Evolutionary conservation across 2,797 vertebrate genomes (phyloP).

Genomic region (Sebastes hubbsi): DNA sequence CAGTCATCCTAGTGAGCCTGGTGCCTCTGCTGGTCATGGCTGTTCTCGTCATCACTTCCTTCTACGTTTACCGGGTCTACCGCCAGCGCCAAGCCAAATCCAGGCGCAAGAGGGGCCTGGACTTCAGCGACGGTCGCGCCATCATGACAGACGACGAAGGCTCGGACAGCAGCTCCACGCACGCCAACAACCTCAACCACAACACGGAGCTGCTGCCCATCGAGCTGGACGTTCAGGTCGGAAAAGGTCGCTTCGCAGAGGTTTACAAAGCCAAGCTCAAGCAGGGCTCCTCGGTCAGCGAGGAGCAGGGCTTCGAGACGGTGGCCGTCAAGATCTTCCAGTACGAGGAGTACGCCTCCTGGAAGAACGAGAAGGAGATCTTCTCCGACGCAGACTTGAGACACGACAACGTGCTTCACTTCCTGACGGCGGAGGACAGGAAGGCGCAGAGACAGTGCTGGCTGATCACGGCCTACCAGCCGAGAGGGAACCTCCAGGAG

Average conservation of each 20-base stretch:
- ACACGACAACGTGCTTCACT: slow-evolving; percentile 94
- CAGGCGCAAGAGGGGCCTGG: slow-evolving; percentile 78
- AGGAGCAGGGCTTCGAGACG: slow-evolving; percentile 90
- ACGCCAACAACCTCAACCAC: slow-evolving; percentile 97
- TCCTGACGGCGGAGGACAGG: slow-evolving; percentile 93
- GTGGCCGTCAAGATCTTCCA: slow-evolving; percentile 96
- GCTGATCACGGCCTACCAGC: slow-evolving; percentile 95
- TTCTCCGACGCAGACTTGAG: slow-evolving; percentile 95
- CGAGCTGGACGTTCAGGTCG: slow-evolving; percentile 91
- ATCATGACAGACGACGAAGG: slow-evolving; percentile 90
- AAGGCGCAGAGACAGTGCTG: slow-evolving; percentile 92
- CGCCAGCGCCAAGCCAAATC: slow-evolving; percentile 77
- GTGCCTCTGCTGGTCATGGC: slow-evolving; percentile 87
- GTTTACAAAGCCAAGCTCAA: slow-evolving; percentile 95
- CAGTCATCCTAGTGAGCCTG: slow-evolving; percentile 90
- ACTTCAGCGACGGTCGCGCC: slow-evolving; percentile 87
- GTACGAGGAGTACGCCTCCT: slow-evolving; percentile 93
- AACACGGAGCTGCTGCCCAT: slow-evolving; percentile 96
- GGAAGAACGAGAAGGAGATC: slow-evolving; percentile 96
- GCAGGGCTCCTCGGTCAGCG: slow-evolving; percentile 85
- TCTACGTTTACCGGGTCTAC: slow-evolving; percentile 90
- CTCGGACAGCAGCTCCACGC: slow-evolving; percentile 94
- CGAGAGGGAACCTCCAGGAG: slow-evolving; percentile 91
- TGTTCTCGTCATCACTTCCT: slow-evolving; percentile 85
- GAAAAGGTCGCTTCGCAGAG: slow-evolving; percentile 95